Percentiles rank a stretch among this genome's conserved stretches.
phyloP scores from a whole-genome alignment of 2,113 vertebrate species.

The Macroglossus sobrinus region DNA sequence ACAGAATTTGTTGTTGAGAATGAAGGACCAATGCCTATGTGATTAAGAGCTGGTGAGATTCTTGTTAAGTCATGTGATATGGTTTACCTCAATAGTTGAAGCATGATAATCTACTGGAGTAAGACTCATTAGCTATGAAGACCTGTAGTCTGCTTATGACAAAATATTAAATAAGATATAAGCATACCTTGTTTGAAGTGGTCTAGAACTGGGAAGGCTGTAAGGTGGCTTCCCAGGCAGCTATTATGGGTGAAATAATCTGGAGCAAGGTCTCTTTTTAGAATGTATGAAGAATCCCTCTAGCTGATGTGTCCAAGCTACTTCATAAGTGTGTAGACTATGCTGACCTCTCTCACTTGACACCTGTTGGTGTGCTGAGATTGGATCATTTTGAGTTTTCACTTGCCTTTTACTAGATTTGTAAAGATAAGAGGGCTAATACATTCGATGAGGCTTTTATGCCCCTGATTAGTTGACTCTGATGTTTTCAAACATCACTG shows the following conservation, averaged over 20 bases:
- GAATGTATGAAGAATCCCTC: background rate
- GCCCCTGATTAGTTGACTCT: conserved; percentile 43
- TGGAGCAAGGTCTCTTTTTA: background rate
- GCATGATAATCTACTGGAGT: background rate
- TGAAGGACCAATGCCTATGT: background rate
- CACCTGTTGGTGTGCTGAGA: background rate
- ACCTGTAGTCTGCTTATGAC: background rate
- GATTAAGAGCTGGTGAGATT: background rate
- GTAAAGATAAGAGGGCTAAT: conserved; percentile 39
- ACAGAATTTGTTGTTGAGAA: background rate
- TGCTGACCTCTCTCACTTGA: background rate
- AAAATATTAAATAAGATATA: conserved; percentile 16
- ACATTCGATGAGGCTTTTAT: conserved; percentile 51
- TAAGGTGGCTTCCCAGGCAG: background rate
- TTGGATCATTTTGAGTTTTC: background rate
- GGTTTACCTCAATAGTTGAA: background rate
- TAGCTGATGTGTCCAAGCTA: background rate
- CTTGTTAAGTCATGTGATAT: conserved; percentile 22
- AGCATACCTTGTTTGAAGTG: background rate
- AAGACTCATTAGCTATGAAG: background rate
- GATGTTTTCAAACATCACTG: conserved; percentile 46
- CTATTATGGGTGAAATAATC: background rate
- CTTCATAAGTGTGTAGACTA: background rate
- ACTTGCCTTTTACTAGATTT: no score
- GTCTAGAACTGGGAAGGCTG: background rate